A percentile compares a stretch with the other conserved stretches of the same genome.
Evolutionary conservation across 2,113 vertebrate species (phyloP).

Genomic region (Siniperca knerii): DNA sequence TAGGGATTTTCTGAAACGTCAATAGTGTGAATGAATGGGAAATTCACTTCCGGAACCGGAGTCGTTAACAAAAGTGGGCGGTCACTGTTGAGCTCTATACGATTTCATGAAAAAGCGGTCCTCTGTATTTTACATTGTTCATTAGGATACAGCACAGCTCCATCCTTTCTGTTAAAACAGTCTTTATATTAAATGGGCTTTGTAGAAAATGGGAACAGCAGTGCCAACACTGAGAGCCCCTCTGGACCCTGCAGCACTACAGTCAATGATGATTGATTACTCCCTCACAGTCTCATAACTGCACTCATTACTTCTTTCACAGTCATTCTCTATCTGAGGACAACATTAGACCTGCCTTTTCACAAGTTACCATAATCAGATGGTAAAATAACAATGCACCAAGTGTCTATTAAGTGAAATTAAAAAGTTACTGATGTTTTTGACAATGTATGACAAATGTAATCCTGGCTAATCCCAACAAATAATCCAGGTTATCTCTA

Average conservation of each 20-base stretch:
- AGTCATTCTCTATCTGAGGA: constrained; percentile 25
- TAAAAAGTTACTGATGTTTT: constrained; percentile 20
- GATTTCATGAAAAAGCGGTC: background rate
- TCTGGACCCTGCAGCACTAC: constrained; percentile 63
- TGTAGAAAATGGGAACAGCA: constrained; percentile 63
- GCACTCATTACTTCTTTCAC: constrained; percentile 72
- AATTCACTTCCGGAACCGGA: no score
- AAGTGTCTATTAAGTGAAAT: constrained; percentile 5
- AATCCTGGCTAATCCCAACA: constrained; percentile 1
- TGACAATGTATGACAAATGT: constrained; percentile 3
- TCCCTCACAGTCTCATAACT: constrained; percentile 72
- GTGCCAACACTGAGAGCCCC: constrained; percentile 58
- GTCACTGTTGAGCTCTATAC: no score
- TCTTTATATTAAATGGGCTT: constrained; percentile 62
- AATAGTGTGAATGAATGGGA: no score
- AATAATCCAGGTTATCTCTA: background rate
- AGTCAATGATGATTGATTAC: constrained; percentile 80
- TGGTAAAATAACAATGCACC: constrained; percentile 1
- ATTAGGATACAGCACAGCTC: background rate
- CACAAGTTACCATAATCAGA: constrained; percentile 26
- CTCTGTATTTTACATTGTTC: background rate
- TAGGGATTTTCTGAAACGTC: no score
- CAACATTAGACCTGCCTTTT: constrained; percentile 38
- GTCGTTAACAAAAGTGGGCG: no score
- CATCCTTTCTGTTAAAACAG: constrained; percentile 35